Evolutionary conservation across 1,140 invertebrate species (phyloP), one percentile per base, ranked within the genome.

Genomic region (Gonioctena quinquepunctata): DNA sequence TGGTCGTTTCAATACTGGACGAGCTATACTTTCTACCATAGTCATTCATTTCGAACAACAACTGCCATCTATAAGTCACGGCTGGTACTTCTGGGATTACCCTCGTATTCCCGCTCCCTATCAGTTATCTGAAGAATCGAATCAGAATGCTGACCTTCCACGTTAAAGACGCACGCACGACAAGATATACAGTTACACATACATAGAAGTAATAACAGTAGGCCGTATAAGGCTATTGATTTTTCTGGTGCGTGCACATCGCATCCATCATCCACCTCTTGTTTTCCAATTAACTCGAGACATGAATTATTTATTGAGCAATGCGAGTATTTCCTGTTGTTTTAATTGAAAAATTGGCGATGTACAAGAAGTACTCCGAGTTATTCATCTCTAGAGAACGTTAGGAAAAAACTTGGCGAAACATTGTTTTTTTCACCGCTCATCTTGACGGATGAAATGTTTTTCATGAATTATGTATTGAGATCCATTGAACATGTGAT

Each of bases 181-280:
- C 56, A 25, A 21, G 25, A 59, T 59, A 3, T 25, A 59, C 56
- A 59, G 56, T 59, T 59, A 59, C n/a, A 21, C 52, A 56, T n/a
- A 26, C 21, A 23, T 25, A 28, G 25, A 59, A 59, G 6, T 25
- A 59, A 11, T 59, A 59, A 11, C 56, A 59, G 21, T 66, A 19
- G 33, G n/a, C 21, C 27, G 22, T 16, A 22, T 27, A 67, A 60
- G 60, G 66, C 66, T 57, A 70, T 69, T 66, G 60, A 70, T 73
- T 69, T 68, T 62, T 50, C 62, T 52, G 23, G 52, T 59, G 22
- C 26, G 19, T 28, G 13, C 22, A 50, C 48, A 18, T 23, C 18
- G 18, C 65, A 59, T 67, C 22, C 28, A 57, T 67, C 66, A 68
- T 49, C 52, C 28, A 42, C 60, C 26, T 60, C 60, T 62, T 62